phyloP scores from a whole-genome alignment of 2,113 vertebrate genomes.

The Passerina amoena region DNA sequence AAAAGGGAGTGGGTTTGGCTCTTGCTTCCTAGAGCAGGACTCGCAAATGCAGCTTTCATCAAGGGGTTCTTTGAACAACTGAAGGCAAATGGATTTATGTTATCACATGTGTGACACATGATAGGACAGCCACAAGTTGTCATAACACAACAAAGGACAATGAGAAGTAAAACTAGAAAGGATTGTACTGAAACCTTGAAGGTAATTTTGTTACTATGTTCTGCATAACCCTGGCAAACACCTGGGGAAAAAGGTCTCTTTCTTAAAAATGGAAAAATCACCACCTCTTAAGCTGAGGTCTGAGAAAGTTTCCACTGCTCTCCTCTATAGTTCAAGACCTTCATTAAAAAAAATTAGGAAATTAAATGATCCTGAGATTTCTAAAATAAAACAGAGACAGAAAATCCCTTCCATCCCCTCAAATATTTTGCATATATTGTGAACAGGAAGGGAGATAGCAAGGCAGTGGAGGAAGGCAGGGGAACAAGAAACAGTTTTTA shows the following conservation, averaged over 20 bases:
- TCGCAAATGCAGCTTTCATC: neutral
- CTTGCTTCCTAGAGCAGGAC: neutral
- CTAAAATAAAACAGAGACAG: neutral
- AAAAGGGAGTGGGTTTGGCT: neutral
- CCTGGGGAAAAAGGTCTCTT: fast-evolving
- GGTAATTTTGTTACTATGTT: neutral
- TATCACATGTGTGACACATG: fast-evolving
- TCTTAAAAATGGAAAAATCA: neutral
- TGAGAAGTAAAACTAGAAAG: neutral
- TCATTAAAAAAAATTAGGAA: neutral
- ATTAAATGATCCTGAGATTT: neutral
- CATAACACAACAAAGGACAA: neutral
- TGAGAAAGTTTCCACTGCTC: neutral
- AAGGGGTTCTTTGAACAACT: neutral
- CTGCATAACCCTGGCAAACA: neutral
- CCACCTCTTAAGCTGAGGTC: neutral
- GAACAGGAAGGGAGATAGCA: neutral
- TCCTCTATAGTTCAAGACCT: neutral
- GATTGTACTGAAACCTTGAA: neutral
- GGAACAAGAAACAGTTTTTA: neutral
- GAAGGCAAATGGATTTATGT: neutral
- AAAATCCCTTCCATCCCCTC: neutral
- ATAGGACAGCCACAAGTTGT: neutral
- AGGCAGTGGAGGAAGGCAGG: neutral
- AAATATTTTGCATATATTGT: neutral